Percentiles rank a stretch among this genome's conserved stretches.
Conservation (phyloP, 2,113 vertebrate species). For the Eulemur macaco region DNA sequence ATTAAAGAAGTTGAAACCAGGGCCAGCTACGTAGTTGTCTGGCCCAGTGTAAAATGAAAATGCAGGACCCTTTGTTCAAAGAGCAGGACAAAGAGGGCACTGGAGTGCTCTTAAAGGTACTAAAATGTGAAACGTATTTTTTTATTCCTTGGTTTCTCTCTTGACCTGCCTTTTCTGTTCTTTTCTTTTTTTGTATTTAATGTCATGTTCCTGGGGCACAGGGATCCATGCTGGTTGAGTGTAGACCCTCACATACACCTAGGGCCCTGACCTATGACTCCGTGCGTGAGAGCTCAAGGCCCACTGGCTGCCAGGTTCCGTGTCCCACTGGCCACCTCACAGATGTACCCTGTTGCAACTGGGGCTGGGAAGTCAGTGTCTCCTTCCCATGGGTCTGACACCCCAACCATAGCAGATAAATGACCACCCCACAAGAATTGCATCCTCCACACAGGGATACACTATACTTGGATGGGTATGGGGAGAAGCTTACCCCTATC, state of each 20-base stretch:
- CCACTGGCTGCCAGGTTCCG: neutral
- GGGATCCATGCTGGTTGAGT: neutral
- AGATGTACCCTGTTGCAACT: no score
- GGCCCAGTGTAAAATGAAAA: neutral
- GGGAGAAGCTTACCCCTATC: neutral
- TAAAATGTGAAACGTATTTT: neutral
- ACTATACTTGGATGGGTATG: neutral
- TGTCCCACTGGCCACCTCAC: neutral
- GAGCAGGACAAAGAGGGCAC: neutral
- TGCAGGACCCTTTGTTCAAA: neutral
- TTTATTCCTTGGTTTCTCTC: neutral
- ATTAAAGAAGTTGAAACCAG: neutral
- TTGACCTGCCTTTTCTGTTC: neutral
- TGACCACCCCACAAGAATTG: neutral
- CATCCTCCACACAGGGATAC: neutral
- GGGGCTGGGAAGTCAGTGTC: neutral
- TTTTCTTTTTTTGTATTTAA: neutral
- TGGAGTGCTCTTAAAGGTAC: neutral
- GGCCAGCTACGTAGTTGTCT: no score
- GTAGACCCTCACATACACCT: neutral
- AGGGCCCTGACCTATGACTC: neutral
- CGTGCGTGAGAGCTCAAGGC: rapidly evolving
- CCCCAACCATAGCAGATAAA: neutral
- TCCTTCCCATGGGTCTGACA: rapidly evolving
- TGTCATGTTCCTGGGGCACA: no score